A percentile compares a stretch with the other conserved stretches of the same genome.
phyloP scores from a whole-genome alignment of 2,797 vertebrate genomes.

The Hydrophis major region DNA sequence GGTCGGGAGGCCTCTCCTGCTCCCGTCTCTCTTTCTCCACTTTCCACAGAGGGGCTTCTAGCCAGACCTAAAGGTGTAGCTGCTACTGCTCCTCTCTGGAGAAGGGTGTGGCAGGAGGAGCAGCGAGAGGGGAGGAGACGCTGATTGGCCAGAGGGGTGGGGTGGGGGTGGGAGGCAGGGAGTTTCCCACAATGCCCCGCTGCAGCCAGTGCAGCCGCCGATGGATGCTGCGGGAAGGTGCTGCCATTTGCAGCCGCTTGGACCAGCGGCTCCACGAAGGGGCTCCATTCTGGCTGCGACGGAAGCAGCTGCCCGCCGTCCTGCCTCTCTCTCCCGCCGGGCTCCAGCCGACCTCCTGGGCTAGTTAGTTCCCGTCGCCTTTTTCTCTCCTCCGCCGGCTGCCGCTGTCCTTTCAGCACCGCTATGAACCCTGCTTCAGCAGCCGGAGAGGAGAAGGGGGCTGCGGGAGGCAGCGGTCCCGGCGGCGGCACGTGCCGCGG shows the following conservation, averaged over 20 bases:
- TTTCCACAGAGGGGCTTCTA: background rate
- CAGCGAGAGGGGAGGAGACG: slow-evolving; percentile 2
- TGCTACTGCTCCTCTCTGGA: background rate
- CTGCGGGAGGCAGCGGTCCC: slow-evolving; percentile 54
- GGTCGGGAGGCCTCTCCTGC: rapidly evolving
- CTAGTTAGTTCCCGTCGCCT: background rate
- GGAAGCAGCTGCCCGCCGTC: slow-evolving; percentile 19
- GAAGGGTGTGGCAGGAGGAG: slow-evolving; percentile 32
- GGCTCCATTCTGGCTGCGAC: slow-evolving; percentile 30
- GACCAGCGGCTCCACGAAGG: slow-evolving; percentile 52
- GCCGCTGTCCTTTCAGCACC: slow-evolving; percentile 31
- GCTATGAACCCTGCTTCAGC: slow-evolving; percentile 57
- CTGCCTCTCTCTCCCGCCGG: background rate
- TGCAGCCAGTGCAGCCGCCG: slow-evolving; percentile 69
- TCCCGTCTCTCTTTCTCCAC: rapidly evolving
- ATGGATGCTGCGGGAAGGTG: slow-evolving; percentile 74
- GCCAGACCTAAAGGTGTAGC: slow-evolving; percentile 11
- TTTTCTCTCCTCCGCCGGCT: background rate
- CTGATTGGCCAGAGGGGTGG: slow-evolving; percentile 34
- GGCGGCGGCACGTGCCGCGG: slow-evolving; percentile 67
- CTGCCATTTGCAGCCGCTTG: slow-evolving; percentile 72
- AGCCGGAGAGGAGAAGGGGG: slow-evolving; percentile 68
- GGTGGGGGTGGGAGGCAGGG: slow-evolving; percentile 55
- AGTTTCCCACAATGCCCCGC: slow-evolving; percentile 79
- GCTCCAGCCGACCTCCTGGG: background rate